Base-by-base conservation (phyloP, 2,888 invertebrate species). In the Malachius bipustulatus region DNA sequence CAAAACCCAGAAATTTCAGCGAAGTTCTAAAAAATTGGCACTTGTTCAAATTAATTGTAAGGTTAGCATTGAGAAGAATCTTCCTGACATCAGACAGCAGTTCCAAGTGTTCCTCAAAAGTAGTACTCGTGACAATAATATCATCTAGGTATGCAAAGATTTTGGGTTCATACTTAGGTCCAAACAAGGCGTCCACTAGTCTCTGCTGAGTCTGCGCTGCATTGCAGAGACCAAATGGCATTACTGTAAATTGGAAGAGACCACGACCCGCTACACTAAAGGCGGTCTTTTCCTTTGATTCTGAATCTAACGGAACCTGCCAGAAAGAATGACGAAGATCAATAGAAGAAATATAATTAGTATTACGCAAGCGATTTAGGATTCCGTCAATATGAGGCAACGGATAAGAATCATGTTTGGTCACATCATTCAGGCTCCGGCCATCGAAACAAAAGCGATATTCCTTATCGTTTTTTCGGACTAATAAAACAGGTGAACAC, bases 241-340 rank as follows among this genome's bases (percentile, higher is more conserved):
- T 13, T n/a, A 40, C 41, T 19, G 19, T 28, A 33, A 46, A 54
- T 16, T 53, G 38, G 28, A 45, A 48, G n/a, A 48, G 36, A 4
- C 52, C 49, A 16, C 45, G 31, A 4, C 44, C 40, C 9, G 49
- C 47, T 4, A 51, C 45, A 6, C 42, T 40, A 38, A 52, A 54
- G 8, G 53, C 50, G 10, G 51, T 47, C 30, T 48, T 48, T 30
- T 46, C 45, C n/a, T 32, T 16, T 13, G 44, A 43, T n/a, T 32
- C 31, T 13, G 34, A 28, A 10, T 37, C 31, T 16, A 52, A 30
- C 1, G 43, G 43, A 13, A 52, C 41, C 33, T 50, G 48, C 45
- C 45, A 49, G 40, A 46, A 49, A 4, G 43, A 47, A 9, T 32
- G 33, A 26, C 42, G 42, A 12, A 50, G 34, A 39, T 50, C 47